Conservation (phyloP, 2,797 vertebrate genomes). For the Sebastiscus albofasciatus region DNA sequence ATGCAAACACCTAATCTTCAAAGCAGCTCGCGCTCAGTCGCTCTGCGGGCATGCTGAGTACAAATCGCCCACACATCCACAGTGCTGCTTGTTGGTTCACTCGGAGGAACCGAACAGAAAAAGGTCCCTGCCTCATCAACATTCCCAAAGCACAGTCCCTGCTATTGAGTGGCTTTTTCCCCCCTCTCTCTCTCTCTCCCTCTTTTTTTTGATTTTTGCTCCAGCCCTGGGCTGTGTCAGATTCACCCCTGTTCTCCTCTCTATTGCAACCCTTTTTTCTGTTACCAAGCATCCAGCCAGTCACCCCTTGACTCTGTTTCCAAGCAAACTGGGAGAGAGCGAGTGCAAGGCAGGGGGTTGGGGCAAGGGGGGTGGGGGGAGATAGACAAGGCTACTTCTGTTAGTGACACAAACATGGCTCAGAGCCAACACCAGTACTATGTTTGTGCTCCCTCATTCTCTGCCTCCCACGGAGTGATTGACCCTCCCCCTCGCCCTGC, state of each 20-base stretch:
- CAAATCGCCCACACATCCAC: constrained; percentile 78
- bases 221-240: constrained; percentile 65
- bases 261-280: constrained; percentile 63
- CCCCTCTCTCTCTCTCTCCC: background rate
- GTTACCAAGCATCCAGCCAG: constrained; percentile 71
- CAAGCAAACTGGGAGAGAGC: constrained; percentile 66
- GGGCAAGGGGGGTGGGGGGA: constrained; percentile 11
- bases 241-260: constrained; percentile 62
- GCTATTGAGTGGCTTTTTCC: constrained; percentile 64
- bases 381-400: constrained; percentile 79
- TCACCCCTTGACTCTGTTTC: constrained; percentile 74
- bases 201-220: constrained; percentile 62
- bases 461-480: constrained; percentile 74
- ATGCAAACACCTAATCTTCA: constrained; percentile 79
- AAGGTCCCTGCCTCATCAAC: constrained; percentile 78
- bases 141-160: constrained; percentile 73
- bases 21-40: constrained; percentile 69
- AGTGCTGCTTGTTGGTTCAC: constrained; percentile 65
- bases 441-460: constrained; percentile 73
- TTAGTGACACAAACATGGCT: constrained; percentile 81
- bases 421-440: constrained; percentile 69
- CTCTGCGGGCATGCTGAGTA: constrained; percentile 72
- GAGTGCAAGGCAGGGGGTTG: constrained; percentile 46
- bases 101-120: constrained; percentile 61
- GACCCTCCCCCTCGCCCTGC: constrained; percentile 56